A percentile compares a stretch with the other conserved stretches of the same genome.
Conservation (phyloP, 30 jellyfish, hydroid and myxozoan genomes). For the Pseudorhiza aurosa region DNA sequence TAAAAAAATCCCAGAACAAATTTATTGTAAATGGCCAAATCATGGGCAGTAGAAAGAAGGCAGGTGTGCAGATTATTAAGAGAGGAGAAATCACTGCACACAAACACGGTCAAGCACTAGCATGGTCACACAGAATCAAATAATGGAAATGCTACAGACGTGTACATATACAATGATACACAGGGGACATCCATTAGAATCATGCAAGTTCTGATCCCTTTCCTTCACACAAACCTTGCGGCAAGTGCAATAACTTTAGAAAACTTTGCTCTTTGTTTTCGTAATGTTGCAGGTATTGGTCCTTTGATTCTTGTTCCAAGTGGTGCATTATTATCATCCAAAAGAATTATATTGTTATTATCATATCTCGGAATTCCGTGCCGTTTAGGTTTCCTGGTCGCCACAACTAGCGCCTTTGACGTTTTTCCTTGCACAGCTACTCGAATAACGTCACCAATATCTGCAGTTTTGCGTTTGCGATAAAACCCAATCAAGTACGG, state of each 20-base stretch:
- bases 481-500: conserved; percentile 97
- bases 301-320: conserved; percentile 91
- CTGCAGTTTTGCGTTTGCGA: conserved; percentile 96
- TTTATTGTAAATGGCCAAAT: too few species aligned
- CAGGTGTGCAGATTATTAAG: too few species aligned
- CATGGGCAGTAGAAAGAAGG: too few species aligned
- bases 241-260: conserved; percentile 90
- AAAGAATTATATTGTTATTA: conserved; percentile 83
- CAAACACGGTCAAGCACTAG: too few species aligned
- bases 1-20: too few species aligned
- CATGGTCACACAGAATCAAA: too few species aligned
- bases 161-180: too few species aligned
- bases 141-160: too few species aligned
- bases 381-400: conserved; percentile 86
- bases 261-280: conserved; percentile 76
- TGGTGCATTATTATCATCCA: conserved; percentile 94
- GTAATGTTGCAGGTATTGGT: conserved; percentile 83
- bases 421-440: conserved; percentile 97
- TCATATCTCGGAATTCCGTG: conserved; percentile 93
- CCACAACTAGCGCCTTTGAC: conserved; percentile 94
- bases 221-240: conserved; percentile 77
- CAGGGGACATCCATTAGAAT: too few species aligned
- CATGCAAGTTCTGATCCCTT: too few species aligned
- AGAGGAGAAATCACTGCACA: too few species aligned
- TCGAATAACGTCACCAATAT: conserved; percentile 88